Evolutionary conservation across 2,113 vertebrate species (phyloP), one percentile per base, ranked within the genome.

Genomic region (Bagarius yarrelli): DNA sequence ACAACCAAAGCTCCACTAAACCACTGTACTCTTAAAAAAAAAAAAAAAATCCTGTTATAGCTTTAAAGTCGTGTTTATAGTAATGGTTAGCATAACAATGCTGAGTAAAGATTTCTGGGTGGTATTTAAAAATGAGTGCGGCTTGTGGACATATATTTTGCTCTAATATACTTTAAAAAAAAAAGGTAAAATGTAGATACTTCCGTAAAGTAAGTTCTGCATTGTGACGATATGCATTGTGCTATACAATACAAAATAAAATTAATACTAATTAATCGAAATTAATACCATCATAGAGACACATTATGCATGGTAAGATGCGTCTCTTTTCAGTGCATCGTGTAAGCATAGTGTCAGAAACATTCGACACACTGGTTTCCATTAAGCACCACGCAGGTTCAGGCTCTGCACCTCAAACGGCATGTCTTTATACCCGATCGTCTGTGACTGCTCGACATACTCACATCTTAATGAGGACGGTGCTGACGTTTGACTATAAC

Each of bases 391-490:
- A 25, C 16, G 32, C 57, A 61, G 74, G 19, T 57, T 30, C 15
- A 77, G 50, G 12, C 18, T 27, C 25, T 34, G 13, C n/a, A 34
- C 23, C 19, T 53, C 13, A 66, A 66, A 66, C 30, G 27, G 40
- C 2, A 25, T 18, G 67, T 67, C 40, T 25, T 69, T n/a, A 19
- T 56, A 36, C 36, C 18, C 21, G 19, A 18, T 70, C 27, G 47
- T 32, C 55, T 57, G 64, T 32, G 19, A 71, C 27, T 27, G 55
- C 78, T 60, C 21, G 19, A 59, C 55, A 71, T 13, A 40, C 18
- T 69, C 52, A 61, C 55, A 36, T 30, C 55, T 80, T 71, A n/a
- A 80, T 70, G 55, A 80, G 66, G 55, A 80, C 27, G 27, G n/a
- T 61, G 78, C 55, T 72, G 78, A 72, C 4, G n/a, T 72, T 71